Conservation (phyloP, 2,888 invertebrate species). For the Mimas tiliae region DNA sequence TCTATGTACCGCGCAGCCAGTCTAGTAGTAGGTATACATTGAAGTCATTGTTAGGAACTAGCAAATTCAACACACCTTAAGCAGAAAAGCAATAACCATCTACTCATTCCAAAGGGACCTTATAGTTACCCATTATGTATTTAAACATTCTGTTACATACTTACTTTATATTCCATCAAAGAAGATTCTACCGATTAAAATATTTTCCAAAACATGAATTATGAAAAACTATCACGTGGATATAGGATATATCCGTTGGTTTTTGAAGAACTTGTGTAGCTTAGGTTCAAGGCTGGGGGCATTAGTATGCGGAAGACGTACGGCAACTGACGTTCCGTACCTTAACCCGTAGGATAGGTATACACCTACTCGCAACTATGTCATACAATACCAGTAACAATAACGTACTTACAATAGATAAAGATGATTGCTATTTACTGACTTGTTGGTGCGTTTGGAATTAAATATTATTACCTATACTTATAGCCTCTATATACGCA, state of each 20-base stretch:
- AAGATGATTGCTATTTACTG: no score
- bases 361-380: conserved; percentile 18
- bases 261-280: conserved; percentile 31
- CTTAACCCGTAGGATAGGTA: background rate
- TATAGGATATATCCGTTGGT: conserved; percentile 37
- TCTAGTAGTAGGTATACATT: no score
- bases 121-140: background rate
- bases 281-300: conserved; percentile 64
- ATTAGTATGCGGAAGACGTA: conserved; percentile 73
- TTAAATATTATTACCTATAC: no score
- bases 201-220: background rate
- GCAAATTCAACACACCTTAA: no score
- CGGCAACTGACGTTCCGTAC: conserved; percentile 35
- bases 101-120: background rate
- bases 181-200: background rate
- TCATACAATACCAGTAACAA: background rate
- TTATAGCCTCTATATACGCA: no score
- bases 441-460: no score
- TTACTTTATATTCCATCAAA: background rate
- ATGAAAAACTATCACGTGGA: conserved; percentile 15
- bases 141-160: no score
- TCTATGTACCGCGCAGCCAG: no score
- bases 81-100: no score
- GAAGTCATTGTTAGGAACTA: no score
- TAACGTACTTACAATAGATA: background rate